Evolutionary conservation across 2,888 invertebrate genomes (phyloP).

Genomic region (Lochmaea crataegi): DNA sequence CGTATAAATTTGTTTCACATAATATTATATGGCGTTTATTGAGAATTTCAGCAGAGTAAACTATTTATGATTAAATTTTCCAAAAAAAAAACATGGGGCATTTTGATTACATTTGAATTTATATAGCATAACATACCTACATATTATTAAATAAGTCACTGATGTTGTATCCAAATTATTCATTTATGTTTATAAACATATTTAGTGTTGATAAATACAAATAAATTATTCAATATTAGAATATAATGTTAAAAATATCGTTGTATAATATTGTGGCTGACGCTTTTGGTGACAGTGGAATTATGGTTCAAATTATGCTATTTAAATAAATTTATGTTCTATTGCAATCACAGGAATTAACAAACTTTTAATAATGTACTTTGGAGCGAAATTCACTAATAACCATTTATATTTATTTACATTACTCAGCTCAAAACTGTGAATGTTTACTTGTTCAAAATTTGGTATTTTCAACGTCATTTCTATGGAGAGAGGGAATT

Average conservation of each 20-base stretch:
- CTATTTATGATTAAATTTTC: background rate
- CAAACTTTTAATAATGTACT: conserved; percentile 5
- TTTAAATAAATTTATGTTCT: background rate
- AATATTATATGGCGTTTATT: background rate
- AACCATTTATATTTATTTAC: background rate
- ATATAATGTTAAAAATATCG: background rate
- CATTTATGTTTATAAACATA: background rate
- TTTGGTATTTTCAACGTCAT: too few relatives aligned
- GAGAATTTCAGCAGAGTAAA: background rate
- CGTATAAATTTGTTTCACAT: too few relatives aligned
- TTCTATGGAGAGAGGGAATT: too few relatives aligned
- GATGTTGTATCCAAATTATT: background rate
- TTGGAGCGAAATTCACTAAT: background rate
- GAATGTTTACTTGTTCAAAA: background rate
- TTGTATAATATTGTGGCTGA: background rate
- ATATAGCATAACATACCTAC: background rate
- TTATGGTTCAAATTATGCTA: background rate
- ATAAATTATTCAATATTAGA: background rate
- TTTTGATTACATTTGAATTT: background rate
- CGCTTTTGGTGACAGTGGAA: background rate
- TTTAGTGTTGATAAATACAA: background rate
- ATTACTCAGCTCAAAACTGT: too few relatives aligned
- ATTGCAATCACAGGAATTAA: background rate
- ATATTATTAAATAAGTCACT: background rate
- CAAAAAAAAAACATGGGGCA: background rate